Base-by-base conservation (phyloP, 1,140 invertebrate species). In the Chelonus insularis region DNA sequence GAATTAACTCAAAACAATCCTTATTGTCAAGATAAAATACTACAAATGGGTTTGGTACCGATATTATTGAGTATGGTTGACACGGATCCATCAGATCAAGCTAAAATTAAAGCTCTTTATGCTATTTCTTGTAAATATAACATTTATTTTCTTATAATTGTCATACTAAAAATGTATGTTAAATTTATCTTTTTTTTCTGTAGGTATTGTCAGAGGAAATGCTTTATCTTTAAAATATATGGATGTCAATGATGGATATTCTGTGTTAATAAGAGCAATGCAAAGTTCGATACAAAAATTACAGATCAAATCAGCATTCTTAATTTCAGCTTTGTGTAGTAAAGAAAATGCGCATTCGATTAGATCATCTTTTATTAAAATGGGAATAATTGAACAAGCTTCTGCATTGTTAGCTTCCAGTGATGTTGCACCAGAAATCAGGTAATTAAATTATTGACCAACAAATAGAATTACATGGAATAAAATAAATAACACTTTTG, bases 1-100 rank as follows among this genome's bases (percentile, higher is more conserved):
- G 86, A 87, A 66, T 67, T 92, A 14, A 87, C 87, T 45, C 92
- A 94, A 77, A 92, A 93, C 78, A 92, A 93, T 79, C 86, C 88
- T 0, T 88, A 85, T 68, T 92, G 89, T 71, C 92, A 94, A 73
- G 72, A 84, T 32, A 84, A 75, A 32, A 83, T 87, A 12, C 62
- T 91, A 1, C 84, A 90, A 67, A 82, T 82, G 29, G 84, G 86
- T 12, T 79, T 89, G 36, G 74, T 93, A 23, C 84, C 86, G 5
- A 78, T 84, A 21, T 73, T 93, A 12, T 64, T 92, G n/a, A 74
- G 81, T n/a, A 81, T 89, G 67, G 70, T 91, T 6, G 85, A 87
- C 43, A 81, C 78, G 1, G 89, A 92, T 73, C 67, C 73, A 0
- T 82, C 85, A 11, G 70, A 81, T 14, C 71, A 78, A 20, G 85